Percentiles rank a stretch among this genome's conserved stretches.
These are phyloP conservation scores for Tipula helvola DNA, from an alignment of 2,888 invertebrate species.

Conservation along the genomic window DNA sequence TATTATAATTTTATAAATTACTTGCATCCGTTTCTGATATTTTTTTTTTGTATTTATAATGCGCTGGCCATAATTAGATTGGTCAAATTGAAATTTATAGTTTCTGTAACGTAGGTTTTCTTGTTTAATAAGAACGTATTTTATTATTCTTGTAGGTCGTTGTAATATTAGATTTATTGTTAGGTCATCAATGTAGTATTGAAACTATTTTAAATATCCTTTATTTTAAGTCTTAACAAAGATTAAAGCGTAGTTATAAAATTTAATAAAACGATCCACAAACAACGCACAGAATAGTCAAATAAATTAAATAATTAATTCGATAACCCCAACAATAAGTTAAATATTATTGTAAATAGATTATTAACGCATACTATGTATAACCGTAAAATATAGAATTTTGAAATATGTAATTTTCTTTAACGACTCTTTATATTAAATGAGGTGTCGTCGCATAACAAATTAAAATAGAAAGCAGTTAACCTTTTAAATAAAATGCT, in stretches of 20 bases:
- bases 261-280: too few relatives aligned
- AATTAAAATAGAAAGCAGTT: neutral
- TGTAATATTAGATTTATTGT: neutral
- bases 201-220: neutral
- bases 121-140: neutral
- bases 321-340: neutral
- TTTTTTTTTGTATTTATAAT: neutral
- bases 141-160: neutral
- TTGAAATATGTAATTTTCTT: neutral
- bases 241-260: too few relatives aligned
- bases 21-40: neutral
- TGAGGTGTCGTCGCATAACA: neutral
- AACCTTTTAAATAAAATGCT: neutral
- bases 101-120: neutral
- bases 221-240: neutral
- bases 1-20: slow-evolving; percentile 4
- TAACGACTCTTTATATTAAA: neutral
- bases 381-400: neutral
- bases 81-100: slow-evolving; percentile 4
- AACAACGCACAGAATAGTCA: too few relatives aligned
- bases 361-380: neutral
- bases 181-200: neutral
- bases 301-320: neutral
- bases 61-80: neutral
- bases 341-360: neutral